These are phyloP conservation scores for Cheumatopsyche charites DNA, from an alignment of 1,140 invertebrate genomes.

Conservation along the genomic window DNA sequence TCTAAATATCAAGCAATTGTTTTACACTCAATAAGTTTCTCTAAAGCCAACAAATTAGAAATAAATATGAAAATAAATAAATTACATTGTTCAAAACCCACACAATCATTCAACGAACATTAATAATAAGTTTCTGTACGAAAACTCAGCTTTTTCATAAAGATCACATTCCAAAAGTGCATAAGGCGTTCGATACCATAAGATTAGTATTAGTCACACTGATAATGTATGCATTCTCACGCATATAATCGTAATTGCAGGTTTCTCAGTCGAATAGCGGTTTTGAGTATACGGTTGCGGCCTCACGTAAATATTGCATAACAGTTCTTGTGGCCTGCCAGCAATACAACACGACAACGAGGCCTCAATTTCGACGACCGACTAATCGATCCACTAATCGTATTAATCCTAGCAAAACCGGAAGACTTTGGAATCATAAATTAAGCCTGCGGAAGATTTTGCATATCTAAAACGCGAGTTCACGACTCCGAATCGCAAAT, in stretches of 20 bases:
- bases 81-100: no score
- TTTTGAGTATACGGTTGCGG: conserved; percentile 23
- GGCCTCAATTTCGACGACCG: conserved; percentile 5
- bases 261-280: conserved; percentile 28
- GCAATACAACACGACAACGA: conserved; percentile 15
- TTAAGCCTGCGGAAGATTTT: not conserved
- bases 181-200: not conserved
- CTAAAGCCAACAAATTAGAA: no score
- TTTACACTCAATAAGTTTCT: no score
- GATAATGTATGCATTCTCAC: conserved; percentile 14
- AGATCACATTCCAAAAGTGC: no score
- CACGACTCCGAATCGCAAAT: no score
- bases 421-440: not conserved
- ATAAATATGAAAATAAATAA: no score
- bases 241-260: conserved; percentile 19
- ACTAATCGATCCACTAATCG: not conserved
- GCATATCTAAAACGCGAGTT: no score
- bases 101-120: no score
- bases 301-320: conserved; percentile 43
- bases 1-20: no score
- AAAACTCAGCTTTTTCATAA: no score
- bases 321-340: conserved; percentile 34
- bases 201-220: not conserved
- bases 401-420: not conserved
- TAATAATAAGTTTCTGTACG: no score